phyloP scores from a whole-genome alignment of 2,113 vertebrate species.

The Aegithalos caudatus region DNA sequence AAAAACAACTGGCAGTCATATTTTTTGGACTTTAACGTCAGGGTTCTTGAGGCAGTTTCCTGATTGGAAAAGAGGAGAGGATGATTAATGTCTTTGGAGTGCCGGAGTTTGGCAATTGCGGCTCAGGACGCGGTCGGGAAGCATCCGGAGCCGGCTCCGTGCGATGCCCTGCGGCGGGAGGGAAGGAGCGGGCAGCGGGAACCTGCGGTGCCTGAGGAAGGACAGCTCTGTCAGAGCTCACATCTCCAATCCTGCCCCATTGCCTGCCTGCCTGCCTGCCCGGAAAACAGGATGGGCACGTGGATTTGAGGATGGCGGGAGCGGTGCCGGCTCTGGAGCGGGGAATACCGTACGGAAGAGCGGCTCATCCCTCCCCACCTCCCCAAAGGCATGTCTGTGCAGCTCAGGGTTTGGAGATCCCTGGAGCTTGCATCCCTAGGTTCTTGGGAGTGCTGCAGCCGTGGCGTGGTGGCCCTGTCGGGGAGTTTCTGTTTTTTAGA shows the following conservation, averaged over 20 bases:
- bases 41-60: constrained; percentile 28
- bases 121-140: not conserved
- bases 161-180: rapidly evolving
- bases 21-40: not conserved
- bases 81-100: constrained; percentile 15
- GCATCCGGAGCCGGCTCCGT: not conserved
- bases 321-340: not conserved
- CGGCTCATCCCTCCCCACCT: not conserved
- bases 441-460: not conserved
- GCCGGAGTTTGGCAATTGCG: not conserved
- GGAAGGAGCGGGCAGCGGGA: not conserved
- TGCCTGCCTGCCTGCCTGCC: not conserved
- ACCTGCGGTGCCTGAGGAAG: not conserved
- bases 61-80: constrained; percentile 34
- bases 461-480: not conserved
- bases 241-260: not conserved
- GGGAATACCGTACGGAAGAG: not conserved
- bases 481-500: constrained; percentile 37
- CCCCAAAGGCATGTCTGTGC: not conserved
- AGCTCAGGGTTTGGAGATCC: not conserved
- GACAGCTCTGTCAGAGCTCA: rapidly evolving
- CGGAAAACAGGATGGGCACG: not conserved
- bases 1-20: not conserved
- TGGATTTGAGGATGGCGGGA: not conserved
- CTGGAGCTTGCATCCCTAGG: not conserved